These are phyloP conservation scores for Limonius californicus DNA, from an alignment of 1,140 invertebrate species.

Conservation along the genomic window DNA sequence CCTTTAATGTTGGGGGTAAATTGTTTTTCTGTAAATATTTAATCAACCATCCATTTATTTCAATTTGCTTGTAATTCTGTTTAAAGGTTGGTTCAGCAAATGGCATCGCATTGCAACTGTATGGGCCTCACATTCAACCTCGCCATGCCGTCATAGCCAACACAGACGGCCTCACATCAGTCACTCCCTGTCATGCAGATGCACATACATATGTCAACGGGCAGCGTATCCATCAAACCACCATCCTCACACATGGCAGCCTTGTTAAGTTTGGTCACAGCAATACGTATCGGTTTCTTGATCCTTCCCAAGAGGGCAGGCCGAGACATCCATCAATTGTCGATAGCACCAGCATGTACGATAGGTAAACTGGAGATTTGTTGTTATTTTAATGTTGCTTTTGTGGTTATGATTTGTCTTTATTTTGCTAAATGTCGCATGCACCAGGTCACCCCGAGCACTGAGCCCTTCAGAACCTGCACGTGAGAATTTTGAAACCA, in stretches of 20 bases:
- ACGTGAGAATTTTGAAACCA: constrained; percentile 74
- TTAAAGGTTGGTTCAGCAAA: constrained; percentile 61
- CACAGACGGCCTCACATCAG: constrained; percentile 82
- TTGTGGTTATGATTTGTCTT: constrained; percentile 7
- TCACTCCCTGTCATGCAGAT: constrained; percentile 89
- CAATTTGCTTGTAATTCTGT: no score
- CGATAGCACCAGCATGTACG: constrained; percentile 70
- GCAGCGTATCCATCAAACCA: constrained; percentile 87
- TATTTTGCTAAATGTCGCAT: constrained; percentile 22
- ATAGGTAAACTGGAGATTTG: constrained; percentile 56
- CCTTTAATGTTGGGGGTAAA: no score
- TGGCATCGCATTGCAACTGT: constrained; percentile 61
- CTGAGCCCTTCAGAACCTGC: constrained; percentile 42
- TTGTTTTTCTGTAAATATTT: no score
- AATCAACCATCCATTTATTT: no score
- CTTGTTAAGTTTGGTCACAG: constrained; percentile 86
- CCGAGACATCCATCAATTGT: constrained; percentile 52
- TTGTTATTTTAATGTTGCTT: constrained; percentile 14
- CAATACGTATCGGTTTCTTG: constrained; percentile 89
- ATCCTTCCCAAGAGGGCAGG: constrained; percentile 83
- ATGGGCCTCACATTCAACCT: constrained; percentile 81
- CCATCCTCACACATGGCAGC: constrained; percentile 82
- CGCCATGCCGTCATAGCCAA: constrained; percentile 92
- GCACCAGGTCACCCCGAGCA: constrained; percentile 40
- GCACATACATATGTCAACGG: constrained; percentile 93